Evolutionary conservation across 2,888 invertebrate genomes (phyloP), one percentile per base, ranked within the genome.

Genomic region (Anthophora plumipes): DNA sequence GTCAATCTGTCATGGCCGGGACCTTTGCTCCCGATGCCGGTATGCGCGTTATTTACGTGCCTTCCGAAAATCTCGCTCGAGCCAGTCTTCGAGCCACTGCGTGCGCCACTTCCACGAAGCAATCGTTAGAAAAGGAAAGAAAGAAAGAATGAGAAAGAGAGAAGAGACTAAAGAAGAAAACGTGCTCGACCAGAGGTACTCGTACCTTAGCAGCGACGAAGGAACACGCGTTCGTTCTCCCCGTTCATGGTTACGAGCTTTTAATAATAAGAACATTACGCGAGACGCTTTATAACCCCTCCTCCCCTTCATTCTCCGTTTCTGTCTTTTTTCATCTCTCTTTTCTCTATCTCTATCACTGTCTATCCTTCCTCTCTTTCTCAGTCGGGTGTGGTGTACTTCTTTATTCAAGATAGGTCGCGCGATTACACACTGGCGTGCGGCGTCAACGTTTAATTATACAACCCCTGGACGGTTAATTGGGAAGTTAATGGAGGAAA

Each of bases 381-480:
- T 0, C 20, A 6, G 17, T 12, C 22, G 72, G 8, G 31, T 31
- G 31, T 31, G 4, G 31, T 31, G 31, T n/a, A 59, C 9, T 37
- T 17, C 48, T 31, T 46, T n/a, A n/a, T 22, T 1, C 17, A 12
- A n/a, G 57, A 57, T 57, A 41, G 25, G n/a, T 68, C 67, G 48
- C n/a, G n/a, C 61, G 61, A 78, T 78, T 69, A 63, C 17, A 55
- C 43, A 39, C 68, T 68, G 78, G n/a, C 61, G 69, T 39, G n/a
- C 66, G 22, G 55, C 71, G 83, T 66, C 70, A 76, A 73, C 66
- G 61, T 72, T 57, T 80, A 87, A 89, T 89, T 87, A 85, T 81
- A 83, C 83, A 87, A 88, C 83, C 78, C 68, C 70, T 72, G 31
- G 82, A 69, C 52, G 64, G 76, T 86, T 87, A 87, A 90, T 89